These are phyloP conservation scores for Choloepus hoffmanni DNA, from an alignment of 2,113 vertebrate species.

Conservation along the genomic window DNA sequence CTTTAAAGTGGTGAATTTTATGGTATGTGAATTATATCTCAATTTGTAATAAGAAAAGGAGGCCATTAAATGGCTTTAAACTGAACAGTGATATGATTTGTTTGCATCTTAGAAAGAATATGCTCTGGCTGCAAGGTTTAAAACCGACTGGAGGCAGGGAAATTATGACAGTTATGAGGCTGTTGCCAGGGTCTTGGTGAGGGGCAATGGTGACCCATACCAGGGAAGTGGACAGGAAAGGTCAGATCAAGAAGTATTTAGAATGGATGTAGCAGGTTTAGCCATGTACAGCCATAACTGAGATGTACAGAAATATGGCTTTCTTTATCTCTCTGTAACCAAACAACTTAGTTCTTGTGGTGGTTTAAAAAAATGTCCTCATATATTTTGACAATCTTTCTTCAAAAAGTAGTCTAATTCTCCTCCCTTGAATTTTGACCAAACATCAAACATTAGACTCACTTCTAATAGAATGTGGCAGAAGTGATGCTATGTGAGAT, in stretches of 20 bases:
- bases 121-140: background rate
- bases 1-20: background rate
- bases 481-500: background rate
- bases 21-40: background rate
- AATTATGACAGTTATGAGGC: background rate
- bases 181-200: background rate
- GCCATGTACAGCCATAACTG: background rate
- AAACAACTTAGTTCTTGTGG: background rate
- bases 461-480: background rate
- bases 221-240: background rate
- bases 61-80: background rate
- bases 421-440: background rate
- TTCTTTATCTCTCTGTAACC: background rate
- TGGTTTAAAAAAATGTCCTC: background rate
- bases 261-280: background rate
- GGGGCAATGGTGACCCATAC: background rate
- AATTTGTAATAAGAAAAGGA: background rate
- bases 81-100: background rate
- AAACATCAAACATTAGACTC: background rate
- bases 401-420: background rate
- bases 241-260: background rate
- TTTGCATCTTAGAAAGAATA: background rate
- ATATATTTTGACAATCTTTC: background rate
- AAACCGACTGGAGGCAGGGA: background rate
- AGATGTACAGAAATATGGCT: background rate